phyloP scores from a whole-genome alignment of 2,888 invertebrate genomes.

The Cephus pygmeus region DNA sequence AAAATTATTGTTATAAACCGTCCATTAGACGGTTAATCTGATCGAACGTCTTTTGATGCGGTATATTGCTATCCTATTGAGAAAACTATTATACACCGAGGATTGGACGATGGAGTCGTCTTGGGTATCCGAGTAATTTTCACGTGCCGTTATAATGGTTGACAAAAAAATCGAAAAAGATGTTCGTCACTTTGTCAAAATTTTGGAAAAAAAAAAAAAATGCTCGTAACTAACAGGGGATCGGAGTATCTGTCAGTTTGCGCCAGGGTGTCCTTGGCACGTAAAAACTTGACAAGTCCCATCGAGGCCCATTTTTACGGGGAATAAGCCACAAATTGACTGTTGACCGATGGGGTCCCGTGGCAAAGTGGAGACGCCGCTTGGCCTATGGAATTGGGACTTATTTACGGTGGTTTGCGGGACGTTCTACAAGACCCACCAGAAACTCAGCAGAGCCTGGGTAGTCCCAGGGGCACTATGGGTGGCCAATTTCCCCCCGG shows the following conservation, averaged over 20 bases:
- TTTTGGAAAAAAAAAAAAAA: too few relatives aligned
- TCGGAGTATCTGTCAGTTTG: too few relatives aligned
- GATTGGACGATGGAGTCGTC: neutral
- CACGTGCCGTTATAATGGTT: neutral
- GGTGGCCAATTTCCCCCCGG: constrained; percentile 35
- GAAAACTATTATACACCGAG: constrained; percentile 4
- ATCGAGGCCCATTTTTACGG: too few relatives aligned
- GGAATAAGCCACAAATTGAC: constrained; percentile 7
- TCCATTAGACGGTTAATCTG: constrained; percentile 45
- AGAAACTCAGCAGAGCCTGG: constrained; percentile 4
- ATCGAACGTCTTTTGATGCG: constrained; percentile 46
- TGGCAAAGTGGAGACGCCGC: constrained; percentile 2
- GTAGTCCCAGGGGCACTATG: constrained; percentile 26
- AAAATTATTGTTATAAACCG: constrained; percentile 56
- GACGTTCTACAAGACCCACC: neutral
- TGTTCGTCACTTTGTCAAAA: too few relatives aligned
- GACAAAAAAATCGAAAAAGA: too few relatives aligned
- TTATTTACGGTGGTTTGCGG: constrained; percentile 23
- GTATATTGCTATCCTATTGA: neutral
- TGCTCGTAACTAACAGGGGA: too few relatives aligned
- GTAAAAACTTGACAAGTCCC: too few relatives aligned
- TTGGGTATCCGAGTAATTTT: neutral
- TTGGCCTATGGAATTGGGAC: constrained; percentile 12
- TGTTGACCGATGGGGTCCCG: neutral
- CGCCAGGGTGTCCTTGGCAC: too few relatives aligned